Evolutionary conservation across 2,797 vertebrate genomes (phyloP), one percentile per base, ranked within the genome.

Genomic region (Anisognathus igniventris): DNA sequence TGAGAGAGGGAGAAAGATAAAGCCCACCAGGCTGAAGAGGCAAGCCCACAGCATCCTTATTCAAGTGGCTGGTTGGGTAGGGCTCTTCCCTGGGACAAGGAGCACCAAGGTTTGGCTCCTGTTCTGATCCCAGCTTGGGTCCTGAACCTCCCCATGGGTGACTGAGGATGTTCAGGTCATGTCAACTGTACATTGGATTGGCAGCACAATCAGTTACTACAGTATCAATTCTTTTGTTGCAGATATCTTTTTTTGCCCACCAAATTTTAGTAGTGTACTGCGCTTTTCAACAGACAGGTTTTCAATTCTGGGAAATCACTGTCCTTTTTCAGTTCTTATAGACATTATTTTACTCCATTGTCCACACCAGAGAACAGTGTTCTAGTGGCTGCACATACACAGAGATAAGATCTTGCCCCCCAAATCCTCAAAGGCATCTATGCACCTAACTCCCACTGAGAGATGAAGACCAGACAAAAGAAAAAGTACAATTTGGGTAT

Each of bases 391-490:
- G 28, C 22, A 40, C 1, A 1, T 66, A 84, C 13, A 45, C 28
- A 61, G 22, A n/a, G n/a, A 31, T 33, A 80, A 79, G 66, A 53
- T 68, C 27, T 60, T 77, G 57, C 10, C 54, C 48, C 40, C 44
- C 31, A 79, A 48, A 92, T 64, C 37, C 48, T 86, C 40, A 82
- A 82, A 92, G 78, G 24, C 23, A 45, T 70, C 65, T 60, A 70
- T 2, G 5, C 30, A 82, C 28, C 45, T 71, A 83, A 65, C 16
- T 93, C 62, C 44, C 37, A 70, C 37, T 48, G 74, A 89, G 44
- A 88, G 53, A 79, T 0, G 0, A 92, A 93, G 45, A 50, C 17
- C 57, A 86, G 57, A 90, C 6, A 0, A 12, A 78, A 78, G 35
- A 42, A 40, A 12, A 12, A 20, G 7, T 21, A 5, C 0, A 0